Evolutionary conservation across 2,797 vertebrate species (phyloP), one percentile per base, ranked within the genome.

Genomic region (Chaenodraco wilsoni): DNA sequence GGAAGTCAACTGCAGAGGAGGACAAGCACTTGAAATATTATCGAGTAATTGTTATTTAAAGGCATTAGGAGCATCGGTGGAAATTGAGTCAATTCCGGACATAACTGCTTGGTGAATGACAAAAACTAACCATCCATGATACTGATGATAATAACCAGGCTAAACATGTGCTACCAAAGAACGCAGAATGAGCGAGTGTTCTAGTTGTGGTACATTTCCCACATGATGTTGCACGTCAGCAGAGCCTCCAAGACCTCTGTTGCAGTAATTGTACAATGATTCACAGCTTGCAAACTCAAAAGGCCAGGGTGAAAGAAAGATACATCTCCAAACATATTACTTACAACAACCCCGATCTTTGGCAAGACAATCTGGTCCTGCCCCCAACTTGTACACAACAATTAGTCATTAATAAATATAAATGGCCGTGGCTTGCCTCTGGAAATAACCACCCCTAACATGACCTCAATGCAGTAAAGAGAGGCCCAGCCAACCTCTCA

Each of bases 331-430:
- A 75, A 69, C 43, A 60, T 19, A 17, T 54, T 41, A 45, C 27
- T 71, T 43, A 51, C 21, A 76, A 49, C 43, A 65, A 45, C 3
- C 37, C 5, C n/a, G n/a, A 46, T 13, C 48, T 23, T 27, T 2
- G 14, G 51, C 50, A 60, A 66, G 56, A 74, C 83, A 82, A 75
- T 71, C 19, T 52, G 19, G 10, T 49, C 57, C 46, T 58, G 59
- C 51, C 44, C 45, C 80, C n/a, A 4, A 72, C 60, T 77, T 84
- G 62, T 49, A 51, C 56, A 67, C 72, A 86, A 84, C 78, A 85
- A 83, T 89, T 83, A 87, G 69, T 79, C 70, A 77, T 78, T 83
- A 75, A 86, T 88, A 86, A 79, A 84, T 74, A 82, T 74, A 82
- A 85, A 89, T 65, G 82, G 43, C 64, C 9, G 8, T 40, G 63